Evolutionary conservation across 2,888 invertebrate genomes (phyloP).

Genomic region (Ectemnius continuus): DNA sequence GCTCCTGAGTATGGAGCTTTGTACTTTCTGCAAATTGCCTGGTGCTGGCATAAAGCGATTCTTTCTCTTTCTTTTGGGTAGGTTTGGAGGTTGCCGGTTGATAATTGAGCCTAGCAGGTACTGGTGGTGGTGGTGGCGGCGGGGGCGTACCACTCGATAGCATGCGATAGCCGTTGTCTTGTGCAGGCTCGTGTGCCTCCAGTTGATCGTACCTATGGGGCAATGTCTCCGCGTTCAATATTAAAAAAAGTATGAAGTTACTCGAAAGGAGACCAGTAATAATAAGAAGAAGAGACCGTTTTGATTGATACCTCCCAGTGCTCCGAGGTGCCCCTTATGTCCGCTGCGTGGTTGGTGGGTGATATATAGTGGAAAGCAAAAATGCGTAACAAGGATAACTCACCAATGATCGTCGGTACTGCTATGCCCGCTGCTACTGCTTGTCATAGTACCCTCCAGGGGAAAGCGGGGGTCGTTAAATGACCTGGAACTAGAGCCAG

Average conservation of each 20-base stretch:
- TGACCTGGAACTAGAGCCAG: conserved; percentile 81
- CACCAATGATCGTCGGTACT: conserved; percentile 84
- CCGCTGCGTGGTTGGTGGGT: too few relatives aligned
- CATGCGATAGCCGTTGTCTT: conserved; percentile 69
- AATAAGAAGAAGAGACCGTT: too few relatives aligned
- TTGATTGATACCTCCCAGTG: too few relatives aligned
- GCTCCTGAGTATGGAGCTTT: conserved; percentile 68
- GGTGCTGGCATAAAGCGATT: conserved; percentile 67
- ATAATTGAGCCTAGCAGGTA: conserved; percentile 78
- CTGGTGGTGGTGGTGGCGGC: conserved; percentile 79
- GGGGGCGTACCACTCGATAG: conserved; percentile 28
- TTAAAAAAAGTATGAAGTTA: background rate
- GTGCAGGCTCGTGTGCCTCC: conserved; percentile 75
- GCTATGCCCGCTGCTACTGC: conserved; percentile 83
- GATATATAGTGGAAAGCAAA: background rate
- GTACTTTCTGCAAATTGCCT: conserved; percentile 64
- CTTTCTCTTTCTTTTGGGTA: conserved; percentile 70
- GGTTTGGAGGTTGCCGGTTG: conserved; percentile 65
- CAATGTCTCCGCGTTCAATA: background rate
- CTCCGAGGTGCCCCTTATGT: too few relatives aligned
- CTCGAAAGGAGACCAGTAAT: background rate
- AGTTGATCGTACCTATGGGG: conserved; percentile 79
- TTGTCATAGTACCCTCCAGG: conserved; percentile 81
- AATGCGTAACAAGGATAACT: conserved; percentile 36
- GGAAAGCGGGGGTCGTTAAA: conserved; percentile 76